phyloP scores from a whole-genome alignment of 2,797 vertebrate species.

The Danio choprae region DNA sequence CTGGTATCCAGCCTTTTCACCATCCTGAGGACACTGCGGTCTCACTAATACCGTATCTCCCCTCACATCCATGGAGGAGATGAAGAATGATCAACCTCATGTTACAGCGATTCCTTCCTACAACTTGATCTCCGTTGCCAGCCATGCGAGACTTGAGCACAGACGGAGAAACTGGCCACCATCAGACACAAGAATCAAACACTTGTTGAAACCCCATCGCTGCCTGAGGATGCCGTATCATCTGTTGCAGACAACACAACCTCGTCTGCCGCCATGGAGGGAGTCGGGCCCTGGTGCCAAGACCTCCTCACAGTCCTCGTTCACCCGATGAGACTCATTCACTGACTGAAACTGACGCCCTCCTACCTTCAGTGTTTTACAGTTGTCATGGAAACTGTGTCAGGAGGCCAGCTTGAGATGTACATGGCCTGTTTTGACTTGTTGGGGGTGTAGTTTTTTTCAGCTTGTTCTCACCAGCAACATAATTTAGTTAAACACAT shows the following conservation, averaged over 20 bases:
- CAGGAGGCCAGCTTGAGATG: conserved; percentile 10
- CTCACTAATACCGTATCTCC: conserved; percentile 71
- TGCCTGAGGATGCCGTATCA: conserved; percentile 70
- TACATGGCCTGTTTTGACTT: conserved; percentile 14
- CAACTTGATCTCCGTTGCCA: conserved; percentile 73
- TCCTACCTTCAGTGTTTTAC: conserved; percentile 20
- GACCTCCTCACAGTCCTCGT: conserved; percentile 31
- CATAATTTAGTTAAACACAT: not conserved
- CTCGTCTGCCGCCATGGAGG: conserved; percentile 71
- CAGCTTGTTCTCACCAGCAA: not conserved
- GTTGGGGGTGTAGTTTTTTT: conserved; percentile 5
- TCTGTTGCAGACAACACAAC: conserved; percentile 75
- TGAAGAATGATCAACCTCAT: conserved; percentile 65
- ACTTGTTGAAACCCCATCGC: conserved; percentile 77
- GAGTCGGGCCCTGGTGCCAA: conserved; percentile 49
- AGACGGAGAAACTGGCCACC: conserved; percentile 54
- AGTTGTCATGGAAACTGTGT: conserved; percentile 28
- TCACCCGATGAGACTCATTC: conserved; percentile 40
- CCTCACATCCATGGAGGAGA: conserved; percentile 60
- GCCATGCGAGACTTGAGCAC: conserved; percentile 57
- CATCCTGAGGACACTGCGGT: conserved; percentile 69
- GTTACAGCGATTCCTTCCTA: conserved; percentile 74
- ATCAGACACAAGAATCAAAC: conserved; percentile 63
- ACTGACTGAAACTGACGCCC: conserved; percentile 7
- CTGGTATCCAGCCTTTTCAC: conserved; percentile 67